Percentiles rank a stretch among this genome's conserved stretches.
phyloP scores from a whole-genome alignment of 2,797 vertebrate genomes.

The Labeo calbasu region DNA sequence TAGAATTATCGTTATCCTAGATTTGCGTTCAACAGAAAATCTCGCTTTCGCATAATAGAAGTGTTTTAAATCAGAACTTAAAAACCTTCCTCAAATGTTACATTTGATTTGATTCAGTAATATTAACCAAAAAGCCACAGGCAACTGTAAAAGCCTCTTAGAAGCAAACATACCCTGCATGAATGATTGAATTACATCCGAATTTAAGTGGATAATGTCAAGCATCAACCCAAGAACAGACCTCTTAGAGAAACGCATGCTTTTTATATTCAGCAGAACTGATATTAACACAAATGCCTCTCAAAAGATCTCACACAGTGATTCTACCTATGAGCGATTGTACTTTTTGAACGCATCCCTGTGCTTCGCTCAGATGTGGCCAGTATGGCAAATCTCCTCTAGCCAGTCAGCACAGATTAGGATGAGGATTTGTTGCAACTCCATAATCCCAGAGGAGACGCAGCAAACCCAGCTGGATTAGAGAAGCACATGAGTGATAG shows the following conservation, averaged over 20 bases:
- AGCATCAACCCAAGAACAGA: slow-evolving; percentile 6
- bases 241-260: not conserved
- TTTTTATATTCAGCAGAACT: slow-evolving; percentile 3
- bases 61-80: slow-evolving; percentile 13
- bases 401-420: slow-evolving; percentile 52
- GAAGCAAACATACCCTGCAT: slow-evolving; percentile 1
- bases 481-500: slow-evolving; percentile 56
- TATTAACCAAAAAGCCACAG: slow-evolving; percentile 24
- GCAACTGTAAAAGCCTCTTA: slow-evolving; percentile 25
- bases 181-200: slow-evolving; percentile 7
- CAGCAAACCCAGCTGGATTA: slow-evolving; percentile 50
- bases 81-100: slow-evolving; percentile 4
- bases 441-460: slow-evolving; percentile 66
- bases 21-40: not conserved
- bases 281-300: not conserved
- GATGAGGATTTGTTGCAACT: slow-evolving; percentile 63
- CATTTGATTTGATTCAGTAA: slow-evolving; percentile 27
- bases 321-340: not conserved
- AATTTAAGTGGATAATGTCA: slow-evolving; percentile 18
- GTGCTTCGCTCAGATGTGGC: not conserved
- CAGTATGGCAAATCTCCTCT: slow-evolving; percentile 40
- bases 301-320: not conserved
- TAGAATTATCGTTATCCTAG: not conserved
- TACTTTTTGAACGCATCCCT: not conserved
- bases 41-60: not conserved